These are phyloP conservation scores for Acanthisitta chloris DNA, from an alignment of 2,113 vertebrate species.

Conservation along the genomic window DNA sequence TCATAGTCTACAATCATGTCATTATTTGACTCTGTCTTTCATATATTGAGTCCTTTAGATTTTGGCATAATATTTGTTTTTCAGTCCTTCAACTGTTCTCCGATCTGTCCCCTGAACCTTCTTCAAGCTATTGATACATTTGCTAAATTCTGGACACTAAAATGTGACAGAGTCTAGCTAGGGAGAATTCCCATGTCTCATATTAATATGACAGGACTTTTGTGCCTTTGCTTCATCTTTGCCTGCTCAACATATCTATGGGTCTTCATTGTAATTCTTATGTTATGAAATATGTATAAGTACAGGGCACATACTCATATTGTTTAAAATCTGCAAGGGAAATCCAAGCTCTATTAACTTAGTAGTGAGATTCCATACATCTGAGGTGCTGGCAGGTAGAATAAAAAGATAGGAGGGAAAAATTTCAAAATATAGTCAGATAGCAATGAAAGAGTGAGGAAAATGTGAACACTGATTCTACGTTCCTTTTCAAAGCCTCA, in stretches of 20 bases:
- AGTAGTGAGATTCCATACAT: not conserved
- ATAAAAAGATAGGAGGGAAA: not conserved
- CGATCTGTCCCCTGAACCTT: not conserved
- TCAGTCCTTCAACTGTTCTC: not conserved
- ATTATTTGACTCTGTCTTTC: not conserved
- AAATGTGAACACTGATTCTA: not conserved
- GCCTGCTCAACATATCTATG: not conserved
- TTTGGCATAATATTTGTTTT: not conserved
- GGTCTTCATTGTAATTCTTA: not conserved
- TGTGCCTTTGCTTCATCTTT: not conserved
- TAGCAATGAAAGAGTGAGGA: not conserved
- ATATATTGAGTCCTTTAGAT: not conserved
- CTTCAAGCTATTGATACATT: not conserved
- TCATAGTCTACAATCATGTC: not conserved
- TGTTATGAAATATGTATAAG: not conserved
- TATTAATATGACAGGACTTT: not conserved
- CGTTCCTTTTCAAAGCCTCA: not conserved
- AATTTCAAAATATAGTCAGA: not conserved
- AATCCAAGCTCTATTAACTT: not conserved
- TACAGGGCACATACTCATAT: fast-evolving
- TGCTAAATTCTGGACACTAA: not conserved
- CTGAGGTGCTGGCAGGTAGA: not conserved
- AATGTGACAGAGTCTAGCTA: not conserved
- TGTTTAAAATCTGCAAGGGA: not conserved
- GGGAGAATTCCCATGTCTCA: not conserved